A percentile compares a stretch with the other conserved stretches of the same genome.
Conservation (phyloP, 2,888 invertebrate genomes). For the Rhingia rostrata region DNA sequence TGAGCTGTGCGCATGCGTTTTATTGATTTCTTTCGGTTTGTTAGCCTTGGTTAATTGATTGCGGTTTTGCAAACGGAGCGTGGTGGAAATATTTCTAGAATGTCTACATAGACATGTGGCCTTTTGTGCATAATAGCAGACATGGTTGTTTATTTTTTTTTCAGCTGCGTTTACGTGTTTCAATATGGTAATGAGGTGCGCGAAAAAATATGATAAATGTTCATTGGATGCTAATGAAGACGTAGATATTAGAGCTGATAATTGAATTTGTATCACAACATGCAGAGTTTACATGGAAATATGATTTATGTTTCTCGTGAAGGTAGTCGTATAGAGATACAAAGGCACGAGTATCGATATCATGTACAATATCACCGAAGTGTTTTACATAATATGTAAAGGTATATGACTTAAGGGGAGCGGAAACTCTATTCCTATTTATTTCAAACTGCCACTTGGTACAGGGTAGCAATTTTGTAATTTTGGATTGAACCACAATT, state of each 20-base stretch:
- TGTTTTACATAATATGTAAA: no score
- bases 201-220: conserved; percentile 56
- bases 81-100: conserved; percentile 1
- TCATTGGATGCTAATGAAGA: conserved; percentile 58
- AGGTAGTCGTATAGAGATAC: no score
- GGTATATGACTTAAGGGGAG: no score
- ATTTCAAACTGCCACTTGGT: no score
- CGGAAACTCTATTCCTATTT: no score
- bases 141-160: background rate
- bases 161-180: background rate
- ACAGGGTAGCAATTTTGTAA: no score
- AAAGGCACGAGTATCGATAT: no score
- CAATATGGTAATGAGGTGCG: conserved; percentile 40
- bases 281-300: background rate
- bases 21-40: conserved; percentile 64
- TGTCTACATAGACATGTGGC: background rate
- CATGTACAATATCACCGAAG: no score
- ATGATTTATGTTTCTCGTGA: conserved; percentile 28
- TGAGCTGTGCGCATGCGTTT: conserved; percentile 54
- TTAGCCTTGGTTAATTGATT: conserved; percentile 61
- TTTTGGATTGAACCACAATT: no score
- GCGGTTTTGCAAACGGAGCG: conserved; percentile 22
- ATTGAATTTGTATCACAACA: conserved; percentile 38
- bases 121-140: background rate
- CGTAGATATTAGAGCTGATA: conserved; percentile 40